Conservation (phyloP, 2,113 vertebrate genomes). For the Myiopsitta monachus region DNA sequence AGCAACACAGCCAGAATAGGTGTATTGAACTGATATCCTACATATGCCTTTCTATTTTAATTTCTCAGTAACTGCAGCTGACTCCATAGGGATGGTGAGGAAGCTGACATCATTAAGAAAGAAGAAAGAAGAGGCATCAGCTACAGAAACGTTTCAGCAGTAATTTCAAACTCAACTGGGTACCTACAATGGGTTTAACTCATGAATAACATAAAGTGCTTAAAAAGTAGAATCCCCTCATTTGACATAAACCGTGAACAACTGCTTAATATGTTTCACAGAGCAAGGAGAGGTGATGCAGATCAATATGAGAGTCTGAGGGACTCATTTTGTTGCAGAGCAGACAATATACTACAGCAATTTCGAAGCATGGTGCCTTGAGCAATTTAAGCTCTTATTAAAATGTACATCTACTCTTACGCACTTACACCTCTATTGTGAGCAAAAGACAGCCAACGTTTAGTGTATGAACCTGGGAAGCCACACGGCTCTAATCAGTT, state of each 20-base stretch:
- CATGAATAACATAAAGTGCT: neutral
- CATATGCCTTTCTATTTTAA: neutral
- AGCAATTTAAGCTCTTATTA: fast-evolving
- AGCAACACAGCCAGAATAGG: neutral
- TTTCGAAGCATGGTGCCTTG: neutral
- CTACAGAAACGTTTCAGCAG: neutral
- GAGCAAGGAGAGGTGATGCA: neutral
- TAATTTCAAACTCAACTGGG: neutral
- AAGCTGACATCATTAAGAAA: neutral
- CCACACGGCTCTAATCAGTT: neutral
- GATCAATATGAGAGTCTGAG: neutral
- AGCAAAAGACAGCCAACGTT: neutral
- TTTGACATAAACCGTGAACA: neutral
- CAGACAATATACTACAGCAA: neutral
- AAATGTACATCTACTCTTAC: neutral
- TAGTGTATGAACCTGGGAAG: neutral
- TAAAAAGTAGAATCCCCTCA: neutral
- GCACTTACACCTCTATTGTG: neutral
- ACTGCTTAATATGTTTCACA: neutral
- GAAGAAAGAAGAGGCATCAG: neutral
- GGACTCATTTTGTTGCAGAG: neutral
- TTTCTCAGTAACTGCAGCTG: neutral
- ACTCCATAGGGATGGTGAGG: neutral
- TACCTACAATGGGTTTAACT: neutral
- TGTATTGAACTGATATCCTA: neutral